phyloP scores from a whole-genome alignment of 2,888 invertebrate genomes.

The Heliconius ethilla region DNA sequence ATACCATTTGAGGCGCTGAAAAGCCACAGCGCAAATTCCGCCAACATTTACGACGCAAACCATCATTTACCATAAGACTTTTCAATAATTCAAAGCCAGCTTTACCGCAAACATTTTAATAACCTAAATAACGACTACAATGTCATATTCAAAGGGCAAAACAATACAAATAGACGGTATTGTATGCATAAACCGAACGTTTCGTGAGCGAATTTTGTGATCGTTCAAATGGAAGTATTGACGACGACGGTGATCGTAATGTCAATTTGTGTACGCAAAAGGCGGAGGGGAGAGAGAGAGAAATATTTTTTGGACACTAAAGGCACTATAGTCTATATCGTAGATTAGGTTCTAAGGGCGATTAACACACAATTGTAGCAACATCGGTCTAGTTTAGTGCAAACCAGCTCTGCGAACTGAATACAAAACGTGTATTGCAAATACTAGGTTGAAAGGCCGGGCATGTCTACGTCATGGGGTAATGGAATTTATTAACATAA shows the following conservation, averaged over 20 bases:
- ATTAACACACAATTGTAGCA: conserved; percentile 51
- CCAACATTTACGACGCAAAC: conserved; percentile 34
- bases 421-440: conserved; percentile 46
- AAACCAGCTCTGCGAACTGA: conserved; percentile 44
- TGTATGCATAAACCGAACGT: conserved; percentile 45
- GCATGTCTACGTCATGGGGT: conserved; percentile 41
- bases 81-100: conserved; percentile 44
- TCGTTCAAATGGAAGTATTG: conserved; percentile 35
- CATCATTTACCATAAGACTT: conserved; percentile 40
- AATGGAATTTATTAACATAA: conserved; percentile 45
- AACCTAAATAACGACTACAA: conserved; percentile 45
- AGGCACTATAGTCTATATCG: conserved; percentile 26
- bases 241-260: conserved; percentile 34
- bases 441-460: conserved; percentile 41
- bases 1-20: conserved; percentile 31
- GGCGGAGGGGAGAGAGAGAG: conserved; percentile 25
- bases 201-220: conserved; percentile 45
- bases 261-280: conserved; percentile 43
- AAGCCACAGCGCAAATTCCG: conserved; percentile 30
- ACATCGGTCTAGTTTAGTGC: conserved; percentile 47
- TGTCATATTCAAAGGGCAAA: conserved; percentile 45
- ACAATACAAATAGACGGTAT: conserved; percentile 45
- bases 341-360: conserved; percentile 38
- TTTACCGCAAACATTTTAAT: conserved; percentile 46
- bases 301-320: conserved; percentile 43